Conservation (phyloP, 2,113 vertebrate genomes). For the Odontesthes bonariensis region DNA sequence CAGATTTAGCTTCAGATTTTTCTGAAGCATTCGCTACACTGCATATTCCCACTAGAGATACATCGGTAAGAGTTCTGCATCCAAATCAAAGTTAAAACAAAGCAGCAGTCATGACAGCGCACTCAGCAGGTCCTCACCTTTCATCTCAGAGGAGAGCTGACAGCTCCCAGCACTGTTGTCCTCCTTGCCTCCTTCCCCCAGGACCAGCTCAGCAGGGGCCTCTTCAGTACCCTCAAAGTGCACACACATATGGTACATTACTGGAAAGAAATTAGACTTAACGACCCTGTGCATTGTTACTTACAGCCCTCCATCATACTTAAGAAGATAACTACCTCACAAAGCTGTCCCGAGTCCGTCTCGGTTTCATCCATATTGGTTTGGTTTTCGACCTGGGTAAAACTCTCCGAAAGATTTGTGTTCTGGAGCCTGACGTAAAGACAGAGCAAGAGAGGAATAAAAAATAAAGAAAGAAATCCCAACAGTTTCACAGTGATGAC, state of each 20-base stretch:
- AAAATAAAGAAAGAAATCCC: not conserved
- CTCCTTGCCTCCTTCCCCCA: conserved; percentile 85
- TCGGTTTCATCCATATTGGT: conserved; percentile 67
- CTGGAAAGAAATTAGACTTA: conserved; percentile 2
- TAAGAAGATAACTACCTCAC: conserved; percentile 54
- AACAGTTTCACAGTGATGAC: not conserved
- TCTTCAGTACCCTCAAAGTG: conserved; percentile 75
- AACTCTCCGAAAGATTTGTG: conserved; percentile 78
- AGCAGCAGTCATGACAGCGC: conserved; percentile 10
- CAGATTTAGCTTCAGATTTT: not conserved
- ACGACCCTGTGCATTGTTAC: not conserved
- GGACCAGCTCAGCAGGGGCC: conserved; percentile 73
- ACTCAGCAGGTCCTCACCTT: conserved; percentile 73
- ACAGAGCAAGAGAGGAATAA: not conserved
- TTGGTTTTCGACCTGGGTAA: conserved; percentile 29
- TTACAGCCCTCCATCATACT: not conserved
- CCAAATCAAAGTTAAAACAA: conserved; percentile 15
- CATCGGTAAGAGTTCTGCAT: conserved; percentile 14
- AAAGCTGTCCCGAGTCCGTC: conserved; percentile 37
- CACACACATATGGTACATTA: conserved; percentile 39
- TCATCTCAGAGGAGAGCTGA: conserved; percentile 72
- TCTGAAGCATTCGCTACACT: not conserved
- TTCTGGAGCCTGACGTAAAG: conserved; percentile 76
- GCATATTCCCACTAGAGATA: not conserved
- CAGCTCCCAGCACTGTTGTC: conserved; percentile 87